These are phyloP conservation scores for Chelmon rostratus DNA, from an alignment of 2,797 vertebrate genomes.

Conservation along the genomic window DNA sequence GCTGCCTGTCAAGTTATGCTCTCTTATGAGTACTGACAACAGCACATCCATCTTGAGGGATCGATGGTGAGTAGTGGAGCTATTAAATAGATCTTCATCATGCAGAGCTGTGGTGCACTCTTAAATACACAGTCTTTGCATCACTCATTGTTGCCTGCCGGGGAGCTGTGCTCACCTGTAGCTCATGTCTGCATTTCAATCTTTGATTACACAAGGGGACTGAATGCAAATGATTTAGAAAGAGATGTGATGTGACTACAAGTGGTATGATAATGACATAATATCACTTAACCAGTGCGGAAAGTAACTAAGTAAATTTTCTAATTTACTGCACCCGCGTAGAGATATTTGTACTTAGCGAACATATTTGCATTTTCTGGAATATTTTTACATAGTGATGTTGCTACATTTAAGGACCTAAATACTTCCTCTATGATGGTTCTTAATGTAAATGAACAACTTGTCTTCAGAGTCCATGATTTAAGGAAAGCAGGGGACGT, in stretches of 20 bases:
- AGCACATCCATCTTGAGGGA: conserved; percentile 62
- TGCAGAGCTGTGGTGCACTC: conserved; percentile 5
- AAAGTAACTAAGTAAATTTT: not conserved
- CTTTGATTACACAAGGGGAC: conserved; percentile 21
- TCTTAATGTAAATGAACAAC: not conserved
- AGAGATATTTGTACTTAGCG: not conserved
- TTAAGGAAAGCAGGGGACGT: not conserved
- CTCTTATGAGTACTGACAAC: conserved; percentile 59
- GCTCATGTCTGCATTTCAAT: conserved; percentile 13
- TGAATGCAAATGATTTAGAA: conserved; percentile 33
- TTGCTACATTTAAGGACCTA: not conserved
- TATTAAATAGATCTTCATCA: conserved; percentile 59
- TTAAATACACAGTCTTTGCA: conserved; percentile 28
- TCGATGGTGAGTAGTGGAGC: conserved; percentile 45
- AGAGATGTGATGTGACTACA: conserved; percentile 13
- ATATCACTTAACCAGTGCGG: not conserved
- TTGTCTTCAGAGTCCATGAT: not conserved
- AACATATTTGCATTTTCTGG: not conserved
- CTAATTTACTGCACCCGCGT: not conserved
- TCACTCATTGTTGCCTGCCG: conserved; percentile 14
- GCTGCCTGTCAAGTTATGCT: conserved; percentile 59
- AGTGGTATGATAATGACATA: not conserved
- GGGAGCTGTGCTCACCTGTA: conserved; percentile 39
- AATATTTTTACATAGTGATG: not conserved
- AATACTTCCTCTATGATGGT: not conserved